Base-by-base conservation (phyloP, 2,797 vertebrate genomes). In the Pangasius mekongensis region DNA sequence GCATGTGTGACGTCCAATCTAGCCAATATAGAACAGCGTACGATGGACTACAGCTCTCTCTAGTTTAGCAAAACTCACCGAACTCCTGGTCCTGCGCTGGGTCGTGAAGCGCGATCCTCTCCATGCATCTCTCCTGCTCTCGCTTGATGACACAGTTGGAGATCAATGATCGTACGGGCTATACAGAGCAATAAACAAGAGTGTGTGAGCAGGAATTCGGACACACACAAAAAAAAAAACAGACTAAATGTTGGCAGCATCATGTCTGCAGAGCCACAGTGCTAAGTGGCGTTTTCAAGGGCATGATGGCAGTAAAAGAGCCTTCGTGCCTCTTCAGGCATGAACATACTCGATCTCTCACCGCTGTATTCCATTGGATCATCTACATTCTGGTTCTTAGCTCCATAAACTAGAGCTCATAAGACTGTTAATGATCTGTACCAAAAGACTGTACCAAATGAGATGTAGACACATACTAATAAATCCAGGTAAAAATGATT, bases 91-190 rank as follows among this genome's bases (percentile, higher is more conserved):
- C 94, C 5, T 95, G 92, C 5, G 36, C 74, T 62, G 93, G 89
- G 83, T 92, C 81, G 84, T 96, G 94, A 87, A 89, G 86, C 0
- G 78, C 69, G 33, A 99, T 98, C 91, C 92, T 97, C 94, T 98
- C 97, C 94, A 97, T 94, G 93, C 98, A 99, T 86, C 96, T 95
- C 91, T 98, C 97, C 89, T 98, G 96, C 87, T 98, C 98, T 82
- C 97, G 97, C 93, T 97, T 97, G 90, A 97, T 97, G 89, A 98
- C 93, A 89, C 98, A 99, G 92, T 95, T 90, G 74, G 90, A 91
- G 89, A 90, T 94, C 91, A 96, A 96, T 0, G 97, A 96, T 90
- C 97, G 95, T 64, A 95, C 96, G 52, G 96, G 89, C 30, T 94
- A 78, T 88, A 94, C 73, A 88, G 30, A 71, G 16, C 11, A 84